Percentiles rank a stretch among this genome's conserved stretches.
phyloP scores from a whole-genome alignment of 1,140 invertebrate species.

The Planococcus citri region DNA sequence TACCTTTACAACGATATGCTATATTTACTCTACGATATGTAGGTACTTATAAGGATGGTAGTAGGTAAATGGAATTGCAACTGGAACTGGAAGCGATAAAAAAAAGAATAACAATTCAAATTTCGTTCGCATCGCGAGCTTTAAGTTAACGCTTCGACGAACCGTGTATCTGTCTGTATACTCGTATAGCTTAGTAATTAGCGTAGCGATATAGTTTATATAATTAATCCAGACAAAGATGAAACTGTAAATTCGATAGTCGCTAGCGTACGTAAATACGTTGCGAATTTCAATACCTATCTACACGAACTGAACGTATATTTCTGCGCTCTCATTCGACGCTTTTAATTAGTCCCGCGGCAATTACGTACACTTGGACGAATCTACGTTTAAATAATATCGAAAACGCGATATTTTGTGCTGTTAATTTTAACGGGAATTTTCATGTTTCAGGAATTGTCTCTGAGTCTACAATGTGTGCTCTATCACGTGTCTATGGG shows the following conservation, averaged over 20 bases:
- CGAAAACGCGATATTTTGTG: neutral
- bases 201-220: slow-evolving; percentile 2
- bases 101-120: too few relatives aligned
- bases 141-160: neutral
- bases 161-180: too few relatives aligned
- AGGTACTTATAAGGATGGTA: too few relatives aligned
- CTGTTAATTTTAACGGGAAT: neutral
- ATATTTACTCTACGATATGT: too few relatives aligned
- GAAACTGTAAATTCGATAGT: neutral
- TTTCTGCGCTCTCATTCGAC: neutral
- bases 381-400: neutral
- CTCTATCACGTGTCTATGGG: too few relatives aligned
- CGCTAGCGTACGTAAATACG: neutral
- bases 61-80: too few relatives aligned
- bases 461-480: too few relatives aligned
- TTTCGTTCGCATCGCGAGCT: neutral
- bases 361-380: neutral
- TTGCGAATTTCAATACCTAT: neutral
- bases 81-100: too few relatives aligned
- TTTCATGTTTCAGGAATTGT: neutral
- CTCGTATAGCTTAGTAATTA: neutral
- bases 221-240: neutral
- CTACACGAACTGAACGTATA: too few relatives aligned
- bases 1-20: too few relatives aligned
- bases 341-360: neutral